Percentiles rank a stretch among this genome's conserved stretches.
phyloP scores from a whole-genome alignment of 2,888 invertebrate species.

The Zaprionus bogoriensis region DNA sequence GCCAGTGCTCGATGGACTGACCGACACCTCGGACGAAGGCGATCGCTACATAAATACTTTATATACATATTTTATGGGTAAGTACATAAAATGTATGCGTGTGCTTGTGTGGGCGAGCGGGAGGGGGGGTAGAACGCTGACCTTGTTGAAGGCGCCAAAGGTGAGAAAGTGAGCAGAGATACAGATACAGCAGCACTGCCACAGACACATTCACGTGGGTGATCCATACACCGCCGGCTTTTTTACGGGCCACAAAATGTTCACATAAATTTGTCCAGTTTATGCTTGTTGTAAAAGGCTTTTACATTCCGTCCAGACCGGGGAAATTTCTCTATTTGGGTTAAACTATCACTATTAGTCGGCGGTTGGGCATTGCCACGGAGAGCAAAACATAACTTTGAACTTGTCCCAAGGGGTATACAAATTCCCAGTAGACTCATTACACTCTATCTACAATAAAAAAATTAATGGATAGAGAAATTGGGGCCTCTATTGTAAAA shows the following conservation, averaged over 20 bases:
- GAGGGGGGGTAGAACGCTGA: conserved; percentile 48
- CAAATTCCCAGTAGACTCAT: neutral
- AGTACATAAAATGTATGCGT: conserved; percentile 62
- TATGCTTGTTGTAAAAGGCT: conserved; percentile 40
- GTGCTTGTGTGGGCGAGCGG: conserved; percentile 27
- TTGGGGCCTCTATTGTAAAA: too few species aligned
- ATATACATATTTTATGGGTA: conserved; percentile 63
- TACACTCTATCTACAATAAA: too few species aligned
- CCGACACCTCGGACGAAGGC: conserved; percentile 36
- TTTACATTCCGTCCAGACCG: conserved; percentile 15
- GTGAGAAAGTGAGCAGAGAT: conserved; percentile 43
- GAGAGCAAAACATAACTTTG: neutral
- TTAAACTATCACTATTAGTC: neutral
- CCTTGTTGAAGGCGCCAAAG: conserved; percentile 64
- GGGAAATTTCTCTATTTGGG: neutral
- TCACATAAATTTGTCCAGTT: conserved; percentile 49
- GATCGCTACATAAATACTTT: conserved; percentile 49
- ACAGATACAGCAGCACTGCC: too few species aligned
- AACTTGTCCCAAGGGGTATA: neutral
- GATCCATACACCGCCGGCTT: conserved; percentile 12
- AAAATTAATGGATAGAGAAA: too few species aligned
- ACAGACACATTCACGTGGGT: conserved; percentile 30
- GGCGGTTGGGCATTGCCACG: neutral
- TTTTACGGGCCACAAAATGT: conserved; percentile 1
- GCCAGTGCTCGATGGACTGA: conserved; percentile 41